These are phyloP conservation scores for Odontocerum albicorne DNA, from an alignment of 2,888 invertebrate species.

Conservation along the genomic window DNA sequence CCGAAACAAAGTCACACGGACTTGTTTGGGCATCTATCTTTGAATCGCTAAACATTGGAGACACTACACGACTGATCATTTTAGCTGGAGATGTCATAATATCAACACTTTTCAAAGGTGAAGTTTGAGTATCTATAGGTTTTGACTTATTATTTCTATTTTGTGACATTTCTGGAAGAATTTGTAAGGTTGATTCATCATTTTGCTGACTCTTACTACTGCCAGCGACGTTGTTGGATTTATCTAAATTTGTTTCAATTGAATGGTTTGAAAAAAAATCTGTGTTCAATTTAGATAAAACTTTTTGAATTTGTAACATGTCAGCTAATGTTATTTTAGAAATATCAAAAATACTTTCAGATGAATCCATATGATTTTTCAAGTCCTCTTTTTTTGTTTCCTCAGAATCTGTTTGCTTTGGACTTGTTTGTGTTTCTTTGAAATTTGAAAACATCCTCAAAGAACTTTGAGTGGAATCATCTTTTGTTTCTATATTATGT, in stretches of 20 bases:
- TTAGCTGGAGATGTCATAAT: slow-evolving; percentile 53
- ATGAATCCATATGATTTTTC: background rate
- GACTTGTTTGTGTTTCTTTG: slow-evolving; percentile 51
- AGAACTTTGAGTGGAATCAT: slow-evolving; percentile 51
- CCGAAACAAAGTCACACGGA: slow-evolving; percentile 38
- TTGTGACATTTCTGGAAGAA: slow-evolving; percentile 34
- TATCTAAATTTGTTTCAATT: slow-evolving; percentile 38
- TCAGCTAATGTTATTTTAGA: slow-evolving; percentile 48
- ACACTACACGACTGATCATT: slow-evolving; percentile 50
- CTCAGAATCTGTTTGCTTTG: slow-evolving; percentile 33
- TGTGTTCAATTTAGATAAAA: slow-evolving; percentile 40
- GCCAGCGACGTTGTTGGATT: slow-evolving; percentile 49
- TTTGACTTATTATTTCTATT: slow-evolving; percentile 24
- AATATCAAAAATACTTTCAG: slow-evolving; percentile 10
- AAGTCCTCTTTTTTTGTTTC: background rate
- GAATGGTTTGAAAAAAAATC: slow-evolving; percentile 11
- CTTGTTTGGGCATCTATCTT: slow-evolving; percentile 50
- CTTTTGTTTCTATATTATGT: slow-evolving; percentile 50
- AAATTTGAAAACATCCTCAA: slow-evolving; percentile 44
- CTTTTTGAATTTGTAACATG: slow-evolving; percentile 51
- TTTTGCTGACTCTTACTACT: slow-evolving; percentile 40
- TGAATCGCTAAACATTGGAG: slow-evolving; percentile 47
- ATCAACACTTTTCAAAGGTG: slow-evolving; percentile 50
- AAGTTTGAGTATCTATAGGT: slow-evolving; percentile 55
- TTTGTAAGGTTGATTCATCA: too few relatives aligned